Percentiles rank a stretch among this genome's conserved stretches.
Conservation (phyloP, 2,113 vertebrate genomes). For the Paramisgurnus dabryanus region DNA sequence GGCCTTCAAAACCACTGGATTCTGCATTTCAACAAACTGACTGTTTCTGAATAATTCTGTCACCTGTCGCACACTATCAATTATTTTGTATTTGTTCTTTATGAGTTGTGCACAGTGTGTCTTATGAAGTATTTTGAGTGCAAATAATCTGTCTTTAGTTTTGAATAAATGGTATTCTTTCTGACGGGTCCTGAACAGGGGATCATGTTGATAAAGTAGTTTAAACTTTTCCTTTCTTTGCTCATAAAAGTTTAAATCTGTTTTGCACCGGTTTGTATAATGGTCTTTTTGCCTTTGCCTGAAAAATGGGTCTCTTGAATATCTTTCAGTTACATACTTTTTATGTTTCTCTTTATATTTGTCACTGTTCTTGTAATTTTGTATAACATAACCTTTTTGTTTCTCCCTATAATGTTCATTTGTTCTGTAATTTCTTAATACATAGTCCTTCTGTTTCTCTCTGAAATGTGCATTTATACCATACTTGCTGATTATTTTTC, state of each 20-base stretch:
- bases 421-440: neutral
- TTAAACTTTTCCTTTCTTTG: neutral
- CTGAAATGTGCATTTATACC: neutral
- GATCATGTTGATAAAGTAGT: neutral
- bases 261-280: neutral
- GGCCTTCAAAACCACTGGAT: too few species aligned
- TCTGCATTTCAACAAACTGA: too few species aligned
- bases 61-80: too few species aligned
- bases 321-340: neutral
- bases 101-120: slow-evolving; percentile 34
- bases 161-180: neutral
- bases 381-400: neutral
- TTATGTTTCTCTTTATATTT: slow-evolving; percentile 3
- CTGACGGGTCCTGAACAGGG: neutral
- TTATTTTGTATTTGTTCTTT: slow-evolving; percentile 35
- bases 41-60: too few species aligned
- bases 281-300: neutral
- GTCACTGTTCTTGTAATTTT: neutral
- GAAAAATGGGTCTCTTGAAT: neutral
- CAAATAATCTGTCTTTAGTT: neutral
- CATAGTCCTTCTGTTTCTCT: neutral
- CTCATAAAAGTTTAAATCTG: neutral
- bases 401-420: neutral
- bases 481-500: neutral
- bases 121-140: neutral